Base-by-base conservation (phyloP, 2,888 invertebrate genomes). In the Molorchus minor region DNA sequence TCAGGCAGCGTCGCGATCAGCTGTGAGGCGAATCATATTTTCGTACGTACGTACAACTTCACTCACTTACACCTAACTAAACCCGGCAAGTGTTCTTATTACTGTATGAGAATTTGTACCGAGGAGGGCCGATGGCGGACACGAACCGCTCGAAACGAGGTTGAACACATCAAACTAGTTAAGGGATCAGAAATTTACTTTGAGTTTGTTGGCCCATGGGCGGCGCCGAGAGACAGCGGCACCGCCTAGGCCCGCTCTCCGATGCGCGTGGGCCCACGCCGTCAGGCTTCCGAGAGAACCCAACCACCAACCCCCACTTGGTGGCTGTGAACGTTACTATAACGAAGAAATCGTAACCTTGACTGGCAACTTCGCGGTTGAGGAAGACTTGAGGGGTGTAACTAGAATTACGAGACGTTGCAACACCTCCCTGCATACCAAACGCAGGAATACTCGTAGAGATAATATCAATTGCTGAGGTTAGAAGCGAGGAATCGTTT, bases 31-130 rank as follows among this genome's bases (percentile, higher is more conserved):
- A 64, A 52, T 54, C 67, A 65, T 63, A n/a, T n/a, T n/a, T n/a
- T n/a, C 25, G 25, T 25, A 25, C 25, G 53, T 61, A 65, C 67
- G 66, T 67, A 67, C 71, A 67, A 71, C 67, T 67, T 66, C 62
- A 60, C 68, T 69, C 68, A 66, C 65, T 65, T 65, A 65, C 72
- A 65, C 73, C 72, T 67, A 69, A 77, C 73, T 73, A 73, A 73
- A 71, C 72, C 70, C 69, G 66, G 66, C 71, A 69, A 74, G 69
- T 72, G 74, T 71, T 74, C 72, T 69, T 70, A 69, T 70, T 68
- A 68, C 69, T 74, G 75, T 73, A 76, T 71, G 75, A 76, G 77
- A 77, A 77, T 77, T 74, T 68, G 55, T 40, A 57, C 65, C 76
- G 76, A 72, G 66, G 59, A 66, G 61, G 45, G 15, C 68, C 75